phyloP scores from a whole-genome alignment of 2,888 invertebrate genomes.

The Morpho achilles region DNA sequence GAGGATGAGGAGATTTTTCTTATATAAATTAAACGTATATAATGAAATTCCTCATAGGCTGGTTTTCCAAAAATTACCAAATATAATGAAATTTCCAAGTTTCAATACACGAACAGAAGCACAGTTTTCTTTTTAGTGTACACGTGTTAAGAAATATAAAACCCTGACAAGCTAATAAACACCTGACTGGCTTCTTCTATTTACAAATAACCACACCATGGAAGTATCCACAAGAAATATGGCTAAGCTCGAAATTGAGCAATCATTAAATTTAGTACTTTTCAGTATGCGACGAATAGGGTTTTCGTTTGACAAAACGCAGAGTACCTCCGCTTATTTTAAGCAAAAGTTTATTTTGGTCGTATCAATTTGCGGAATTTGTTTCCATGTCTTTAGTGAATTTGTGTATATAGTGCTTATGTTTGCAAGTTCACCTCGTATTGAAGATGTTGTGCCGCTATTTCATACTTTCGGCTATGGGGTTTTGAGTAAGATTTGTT shows the following conservation, averaged over 20 bases:
- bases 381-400: constrained; percentile 68
- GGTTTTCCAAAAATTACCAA: not conserved
- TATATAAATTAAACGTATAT: too few species aligned
- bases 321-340: constrained; percentile 37
- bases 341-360: constrained; percentile 54
- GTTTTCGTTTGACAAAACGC: constrained; percentile 49
- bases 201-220: constrained; percentile 35
- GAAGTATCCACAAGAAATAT: constrained; percentile 37
- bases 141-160: not conserved
- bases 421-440: constrained; percentile 60
- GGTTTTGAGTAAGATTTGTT: constrained; percentile 53
- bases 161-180: not conserved
- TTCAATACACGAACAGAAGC: not conserved
- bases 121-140: too few species aligned
- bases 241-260: constrained; percentile 58
- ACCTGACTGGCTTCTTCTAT: too few species aligned
- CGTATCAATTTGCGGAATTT: constrained; percentile 52
- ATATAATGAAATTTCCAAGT: not conserved
- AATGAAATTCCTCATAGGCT: not conserved
- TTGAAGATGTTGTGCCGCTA: constrained; percentile 69
- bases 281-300: constrained; percentile 62
- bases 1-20: too few species aligned
- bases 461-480: constrained; percentile 71
- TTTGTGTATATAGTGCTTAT: constrained; percentile 58
- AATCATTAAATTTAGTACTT: constrained; percentile 49